phyloP scores from a whole-genome alignment of 2,797 vertebrate genomes.

The Pseudocheirus occidentalis region DNA sequence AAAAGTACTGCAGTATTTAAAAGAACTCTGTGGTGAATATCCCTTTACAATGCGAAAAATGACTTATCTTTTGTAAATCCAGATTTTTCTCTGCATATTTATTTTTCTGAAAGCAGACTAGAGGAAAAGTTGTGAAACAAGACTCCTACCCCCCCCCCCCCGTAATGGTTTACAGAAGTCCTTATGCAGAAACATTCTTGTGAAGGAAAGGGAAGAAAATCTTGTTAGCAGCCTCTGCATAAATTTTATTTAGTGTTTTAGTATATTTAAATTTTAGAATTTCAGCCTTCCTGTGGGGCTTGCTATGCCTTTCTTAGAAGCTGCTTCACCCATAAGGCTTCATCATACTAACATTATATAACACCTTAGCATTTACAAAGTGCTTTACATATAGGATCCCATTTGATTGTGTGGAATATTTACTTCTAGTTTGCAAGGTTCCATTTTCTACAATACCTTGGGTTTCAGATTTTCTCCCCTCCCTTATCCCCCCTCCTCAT shows the following conservation, averaged over 20 bases:
- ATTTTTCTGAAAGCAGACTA: slow-evolving; percentile 25
- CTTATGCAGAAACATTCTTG: background rate
- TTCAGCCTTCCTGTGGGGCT: background rate
- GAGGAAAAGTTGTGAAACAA: slow-evolving; percentile 59
- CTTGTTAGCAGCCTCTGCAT: background rate
- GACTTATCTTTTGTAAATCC: background rate
- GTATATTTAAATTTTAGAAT: slow-evolving; percentile 8
- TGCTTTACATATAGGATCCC: background rate
- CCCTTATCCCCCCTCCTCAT: too few species aligned
- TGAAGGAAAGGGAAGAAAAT: slow-evolving; percentile 33
- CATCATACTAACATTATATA: background rate
- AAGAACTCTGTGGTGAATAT: slow-evolving; percentile 36
- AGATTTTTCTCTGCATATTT: slow-evolving; percentile 43
- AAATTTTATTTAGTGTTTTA: slow-evolving; percentile 21
- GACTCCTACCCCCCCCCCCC: background rate
- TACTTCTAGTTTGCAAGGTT: too few species aligned
- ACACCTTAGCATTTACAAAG: background rate
- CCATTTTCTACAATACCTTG: too few species aligned
- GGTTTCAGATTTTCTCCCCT: too few species aligned
- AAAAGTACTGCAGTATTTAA: slow-evolving; percentile 25
- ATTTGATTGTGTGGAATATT: background rate
- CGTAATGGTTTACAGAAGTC: slow-evolving; percentile 52
- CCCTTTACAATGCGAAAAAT: slow-evolving; percentile 72
- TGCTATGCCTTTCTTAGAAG: slow-evolving; percentile 12
- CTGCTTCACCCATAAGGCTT: background rate